Evolutionary conservation across 2,797 vertebrate species (phyloP), one percentile per base, ranked within the genome.

Genomic region (Acrossocheilus fasciatus): DNA sequence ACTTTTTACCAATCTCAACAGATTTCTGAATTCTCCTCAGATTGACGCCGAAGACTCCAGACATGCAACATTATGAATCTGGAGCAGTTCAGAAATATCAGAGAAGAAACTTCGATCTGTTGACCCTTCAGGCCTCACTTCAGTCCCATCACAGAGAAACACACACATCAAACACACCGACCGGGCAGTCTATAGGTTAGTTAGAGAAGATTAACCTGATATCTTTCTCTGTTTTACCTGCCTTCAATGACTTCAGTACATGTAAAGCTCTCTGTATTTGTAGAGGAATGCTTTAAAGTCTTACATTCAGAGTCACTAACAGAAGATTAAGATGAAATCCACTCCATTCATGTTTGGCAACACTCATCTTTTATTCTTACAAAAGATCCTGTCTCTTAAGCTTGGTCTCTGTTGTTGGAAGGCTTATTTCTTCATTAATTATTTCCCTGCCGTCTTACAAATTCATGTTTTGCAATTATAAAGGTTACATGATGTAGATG

Each of bases 101-200:
- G 83, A 89, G 81, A n/a, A 88, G 92, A 34, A 91, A 92, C 76
- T 94, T 93, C 50, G 92, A 95, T 72, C 2, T 93, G 39, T 73
- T 41, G 12, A 89, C 88, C 41, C 87, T 94, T 18, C 90, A 87
- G 80, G 64, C 84, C 0, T 72, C 92, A 68, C 80, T 64, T 8
- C 11, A 20, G 64, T 70, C 81, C 3, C 39, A 12, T 7, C 50
- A 4, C 52, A 66, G 47, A 69, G 36, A 45, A 41, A 30, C 70
- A 47, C 74, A 70, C 69, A 54, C 77, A 64, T n/a, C 26, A 73
- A 15, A 70, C 69, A 54, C 77, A 41, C 39, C 26, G 64, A 15
- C 41, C 14, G 7, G 54, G 39, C 57, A 45, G 4, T 8, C 52
- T 23, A 4, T 0, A 43, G 57, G 76, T 79, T 36, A 62, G 54